phyloP scores from a whole-genome alignment of 2,113 vertebrate species.

The Condylura cristata region DNA sequence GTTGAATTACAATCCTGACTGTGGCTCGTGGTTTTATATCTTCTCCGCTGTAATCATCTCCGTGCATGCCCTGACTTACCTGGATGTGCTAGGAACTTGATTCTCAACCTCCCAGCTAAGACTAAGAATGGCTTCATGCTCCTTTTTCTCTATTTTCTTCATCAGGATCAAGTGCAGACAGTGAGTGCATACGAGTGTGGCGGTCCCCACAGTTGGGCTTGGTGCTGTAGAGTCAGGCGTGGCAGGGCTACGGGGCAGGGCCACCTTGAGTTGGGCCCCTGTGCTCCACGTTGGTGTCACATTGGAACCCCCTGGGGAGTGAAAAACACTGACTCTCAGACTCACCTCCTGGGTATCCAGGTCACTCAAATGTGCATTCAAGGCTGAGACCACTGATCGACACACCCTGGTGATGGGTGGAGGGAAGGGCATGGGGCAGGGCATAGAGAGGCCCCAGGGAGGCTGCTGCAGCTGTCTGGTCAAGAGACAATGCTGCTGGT shows the following conservation, averaged over 20 bases:
- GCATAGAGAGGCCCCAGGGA: not conserved
- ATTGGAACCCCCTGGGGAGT: not conserved
- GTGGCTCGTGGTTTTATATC: no score
- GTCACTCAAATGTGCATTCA: not conserved
- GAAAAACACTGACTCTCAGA: not conserved
- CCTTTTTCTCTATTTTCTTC: no score
- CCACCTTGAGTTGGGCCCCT: accelerated
- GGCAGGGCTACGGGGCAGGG: not conserved
- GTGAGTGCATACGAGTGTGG: accelerated
- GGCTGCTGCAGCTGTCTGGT: accelerated
- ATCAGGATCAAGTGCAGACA: not conserved
- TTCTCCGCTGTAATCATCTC: no score
- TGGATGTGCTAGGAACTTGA: no score
- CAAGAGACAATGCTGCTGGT: not conserved
- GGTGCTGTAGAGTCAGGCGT: accelerated
- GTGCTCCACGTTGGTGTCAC: no score
- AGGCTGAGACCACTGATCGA: no score
- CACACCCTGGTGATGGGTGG: not conserved
- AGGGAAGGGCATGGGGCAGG: no score
- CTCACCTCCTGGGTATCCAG: not conserved
- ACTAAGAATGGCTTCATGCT: no score
- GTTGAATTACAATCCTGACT: no score
- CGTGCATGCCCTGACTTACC: no score
- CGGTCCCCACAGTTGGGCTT: no score
- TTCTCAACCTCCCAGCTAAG: no score